Percentiles rank a stretch among this genome's conserved stretches.
These are phyloP conservation scores for Lepidothrix coronata DNA, from an alignment of 2,113 vertebrate genomes.

Conservation along the genomic window DNA sequence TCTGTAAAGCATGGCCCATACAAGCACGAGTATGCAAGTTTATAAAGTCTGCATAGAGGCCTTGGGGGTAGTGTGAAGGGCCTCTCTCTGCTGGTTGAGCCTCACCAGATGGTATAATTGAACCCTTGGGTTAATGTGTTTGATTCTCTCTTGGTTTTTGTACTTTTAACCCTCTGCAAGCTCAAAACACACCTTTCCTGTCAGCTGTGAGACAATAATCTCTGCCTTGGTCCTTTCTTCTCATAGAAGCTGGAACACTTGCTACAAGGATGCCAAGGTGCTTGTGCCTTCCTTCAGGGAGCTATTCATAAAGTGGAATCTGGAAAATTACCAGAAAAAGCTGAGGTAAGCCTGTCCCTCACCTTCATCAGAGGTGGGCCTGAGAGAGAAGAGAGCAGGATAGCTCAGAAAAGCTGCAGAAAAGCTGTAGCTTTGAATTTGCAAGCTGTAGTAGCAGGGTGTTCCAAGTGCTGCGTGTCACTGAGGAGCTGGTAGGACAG, in stretches of 20 bases:
- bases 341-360: slow-evolving; percentile 71
- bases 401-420: background rate
- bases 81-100: background rate
- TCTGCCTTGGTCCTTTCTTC: background rate
- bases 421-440: background rate
- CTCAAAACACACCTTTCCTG: background rate
- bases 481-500: background rate
- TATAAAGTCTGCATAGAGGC: background rate
- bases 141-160: background rate
- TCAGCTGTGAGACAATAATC: background rate
- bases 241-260: slow-evolving; percentile 86
- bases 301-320: slow-evolving; percentile 78
- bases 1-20: background rate
- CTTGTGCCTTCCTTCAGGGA: slow-evolving; percentile 79
- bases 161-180: background rate
- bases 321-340: slow-evolving; percentile 66
- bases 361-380: background rate
- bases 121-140: background rate
- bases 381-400: background rate
- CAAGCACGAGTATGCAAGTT: background rate
- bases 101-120: background rate
- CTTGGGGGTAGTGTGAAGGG: background rate
- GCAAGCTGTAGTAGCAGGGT: background rate
- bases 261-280: slow-evolving; percentile 76
- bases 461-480: background rate